A percentile compares a stretch with the other conserved stretches of the same genome.
Conservation (phyloP, 2,797 vertebrate genomes). For the Podarcis lilfordi region DNA sequence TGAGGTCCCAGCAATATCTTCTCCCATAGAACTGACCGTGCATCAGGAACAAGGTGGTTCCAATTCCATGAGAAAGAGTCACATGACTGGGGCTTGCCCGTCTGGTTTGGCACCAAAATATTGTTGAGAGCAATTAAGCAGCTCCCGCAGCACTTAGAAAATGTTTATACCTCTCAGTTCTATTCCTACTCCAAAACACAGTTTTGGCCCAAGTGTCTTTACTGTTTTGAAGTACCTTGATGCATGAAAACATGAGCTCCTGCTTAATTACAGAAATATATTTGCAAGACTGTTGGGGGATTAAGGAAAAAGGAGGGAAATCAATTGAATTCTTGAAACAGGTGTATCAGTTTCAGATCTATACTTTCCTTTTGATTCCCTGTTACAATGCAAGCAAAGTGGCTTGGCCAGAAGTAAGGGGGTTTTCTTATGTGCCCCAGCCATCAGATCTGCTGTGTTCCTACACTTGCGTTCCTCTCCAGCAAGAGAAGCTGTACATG, state of each 20-base stretch:
- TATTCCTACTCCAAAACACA: not conserved
- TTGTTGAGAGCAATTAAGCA: not conserved
- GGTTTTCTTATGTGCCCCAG: not conserved
- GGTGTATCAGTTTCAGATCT: not conserved
- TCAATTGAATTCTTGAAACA: not conserved
- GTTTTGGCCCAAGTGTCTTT: constrained; percentile 2
- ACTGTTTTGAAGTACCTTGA: not conserved
- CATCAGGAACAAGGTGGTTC: too few species aligned
- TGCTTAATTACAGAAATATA: not conserved
- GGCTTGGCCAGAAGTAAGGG: not conserved
- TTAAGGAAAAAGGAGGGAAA: not conserved
- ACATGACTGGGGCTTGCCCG: not conserved
- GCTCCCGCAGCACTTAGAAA: not conserved
- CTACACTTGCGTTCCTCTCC: not conserved
- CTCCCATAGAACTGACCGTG: not conserved
- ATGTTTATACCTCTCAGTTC: not conserved
- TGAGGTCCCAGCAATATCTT: not conserved
- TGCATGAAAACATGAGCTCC: not conserved
- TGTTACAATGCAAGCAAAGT: rapidly evolving
- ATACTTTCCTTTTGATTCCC: not conserved
- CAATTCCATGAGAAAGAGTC: not conserved
- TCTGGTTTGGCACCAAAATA: not conserved
- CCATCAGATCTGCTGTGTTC: too few species aligned
- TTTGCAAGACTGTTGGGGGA: not conserved
- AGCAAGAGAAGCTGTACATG: rapidly evolving